Evolutionary conservation across 92 coral and sea anemone species (phyloP).

Genomic region (Parazoanthus atlanticus): DNA sequence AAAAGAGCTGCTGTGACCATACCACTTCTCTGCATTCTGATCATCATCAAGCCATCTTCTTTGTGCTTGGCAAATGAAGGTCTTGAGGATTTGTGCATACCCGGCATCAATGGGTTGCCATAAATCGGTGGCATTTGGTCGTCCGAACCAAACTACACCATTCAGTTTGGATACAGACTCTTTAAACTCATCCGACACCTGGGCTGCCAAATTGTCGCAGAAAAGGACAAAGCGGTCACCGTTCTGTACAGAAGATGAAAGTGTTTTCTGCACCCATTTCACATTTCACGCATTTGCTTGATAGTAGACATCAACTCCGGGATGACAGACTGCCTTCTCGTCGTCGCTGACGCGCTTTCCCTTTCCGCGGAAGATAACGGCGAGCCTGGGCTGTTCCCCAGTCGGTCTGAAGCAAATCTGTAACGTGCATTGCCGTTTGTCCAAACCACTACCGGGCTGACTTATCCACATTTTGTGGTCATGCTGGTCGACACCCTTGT

Average conservation of each 20-base stretch:
- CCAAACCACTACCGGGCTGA: constrained; percentile 31
- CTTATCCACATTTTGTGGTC: no score
- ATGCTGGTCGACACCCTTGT: neutral
- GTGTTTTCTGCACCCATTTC: no score
- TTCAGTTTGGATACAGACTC: constrained; percentile 42
- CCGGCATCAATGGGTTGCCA: constrained; percentile 17
- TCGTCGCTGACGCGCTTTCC: constrained; percentile 46
- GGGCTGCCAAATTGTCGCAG: constrained; percentile 45
- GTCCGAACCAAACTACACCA: constrained; percentile 47
- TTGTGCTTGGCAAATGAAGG: neutral
- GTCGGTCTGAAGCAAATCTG: constrained; percentile 51
- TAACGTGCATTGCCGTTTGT: constrained; percentile 35
- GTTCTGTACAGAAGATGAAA: no score
- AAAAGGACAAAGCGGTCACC: constrained; percentile 47
- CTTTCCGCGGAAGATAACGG: constrained; percentile 34
- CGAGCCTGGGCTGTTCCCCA: constrained; percentile 33
- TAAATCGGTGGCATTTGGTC: no score
- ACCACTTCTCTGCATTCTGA: constrained; percentile 2
- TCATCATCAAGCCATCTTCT: neutral
- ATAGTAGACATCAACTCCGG: no score
- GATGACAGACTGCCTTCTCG: constrained; percentile 28
- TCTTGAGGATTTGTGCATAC: neutral
- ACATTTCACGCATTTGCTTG: neutral
- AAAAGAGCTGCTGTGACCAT: constrained; percentile 1
- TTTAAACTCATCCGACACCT: constrained; percentile 38